Evolutionary conservation across 2,797 vertebrate species (phyloP).

Genomic region (Neosalanx taihuensis): DNA sequence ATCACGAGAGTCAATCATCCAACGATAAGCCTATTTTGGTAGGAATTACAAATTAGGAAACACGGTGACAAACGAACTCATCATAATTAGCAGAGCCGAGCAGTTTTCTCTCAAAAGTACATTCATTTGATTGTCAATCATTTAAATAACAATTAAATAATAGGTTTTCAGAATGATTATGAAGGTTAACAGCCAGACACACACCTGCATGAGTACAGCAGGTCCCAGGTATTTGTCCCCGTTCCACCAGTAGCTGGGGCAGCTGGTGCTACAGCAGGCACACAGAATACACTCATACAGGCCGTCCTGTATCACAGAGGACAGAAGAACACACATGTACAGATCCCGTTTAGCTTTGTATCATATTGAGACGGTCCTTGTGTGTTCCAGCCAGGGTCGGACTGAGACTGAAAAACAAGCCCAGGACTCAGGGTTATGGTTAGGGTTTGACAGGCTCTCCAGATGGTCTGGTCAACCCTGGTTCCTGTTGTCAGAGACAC

Average conservation of each 20-base stretch:
- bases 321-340: neutral
- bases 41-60: constrained; percentile 78
- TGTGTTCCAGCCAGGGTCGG: too few species aligned
- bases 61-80: neutral
- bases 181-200: neutral
- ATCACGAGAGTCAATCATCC: constrained; percentile 93
- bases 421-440: too few species aligned
- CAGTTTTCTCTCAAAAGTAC: too few species aligned
- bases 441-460: too few species aligned
- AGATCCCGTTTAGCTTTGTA: too few species aligned
- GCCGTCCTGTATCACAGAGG: constrained; percentile 76
- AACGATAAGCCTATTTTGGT: constrained; percentile 92
- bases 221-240: constrained; percentile 92
- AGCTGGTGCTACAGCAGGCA: constrained; percentile 95
- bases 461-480: too few species aligned
- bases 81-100: constrained; percentile 53
- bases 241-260: constrained; percentile 97
- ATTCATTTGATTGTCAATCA: too few species aligned
- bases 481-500: neutral
- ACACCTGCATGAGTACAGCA: constrained; percentile 94
- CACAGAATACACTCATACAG: constrained; percentile 93
- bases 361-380: too few species aligned
- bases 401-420: too few species aligned
- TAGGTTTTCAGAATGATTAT: too few species aligned
- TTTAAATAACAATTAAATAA: too few species aligned